Conservation (phyloP, 2,888 invertebrate genomes). For the Formica aserva region DNA sequence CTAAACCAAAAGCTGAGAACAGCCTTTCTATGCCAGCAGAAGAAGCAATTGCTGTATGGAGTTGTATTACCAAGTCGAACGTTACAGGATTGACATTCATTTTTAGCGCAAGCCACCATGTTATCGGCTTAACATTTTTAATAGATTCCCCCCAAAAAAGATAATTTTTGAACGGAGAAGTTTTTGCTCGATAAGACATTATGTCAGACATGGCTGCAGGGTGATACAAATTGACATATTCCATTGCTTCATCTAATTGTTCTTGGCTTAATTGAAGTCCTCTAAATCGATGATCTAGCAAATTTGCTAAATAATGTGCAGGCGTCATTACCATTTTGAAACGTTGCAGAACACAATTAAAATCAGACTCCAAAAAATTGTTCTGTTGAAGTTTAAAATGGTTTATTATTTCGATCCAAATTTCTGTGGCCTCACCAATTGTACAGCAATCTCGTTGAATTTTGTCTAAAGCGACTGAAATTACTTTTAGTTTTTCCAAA, state of each 20-base stretch:
- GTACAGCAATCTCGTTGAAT: constrained; percentile 31
- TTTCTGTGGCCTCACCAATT: constrained; percentile 25
- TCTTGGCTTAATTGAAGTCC: constrained; percentile 22
- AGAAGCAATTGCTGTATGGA: constrained; percentile 26
- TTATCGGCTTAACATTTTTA: constrained; percentile 29
- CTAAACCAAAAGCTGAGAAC: constrained; percentile 26
- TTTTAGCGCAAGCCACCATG: constrained; percentile 16
- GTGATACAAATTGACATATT: constrained; percentile 18
- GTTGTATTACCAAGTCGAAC: constrained; percentile 19
- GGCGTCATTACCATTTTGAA: constrained; percentile 28
- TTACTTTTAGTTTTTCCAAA: constrained; percentile 30
- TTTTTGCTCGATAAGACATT: constrained; percentile 14
- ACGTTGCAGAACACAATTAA: constrained; percentile 18
- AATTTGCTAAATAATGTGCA: constrained; percentile 39
- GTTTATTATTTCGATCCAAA: constrained; percentile 18
- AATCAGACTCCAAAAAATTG: constrained; percentile 14
- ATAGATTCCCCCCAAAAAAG: background rate
- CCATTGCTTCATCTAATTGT: constrained; percentile 39
- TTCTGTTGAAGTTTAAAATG: constrained; percentile 26
- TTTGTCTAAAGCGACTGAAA: constrained; percentile 40
- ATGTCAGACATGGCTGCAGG: constrained; percentile 11
- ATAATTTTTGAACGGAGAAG: constrained; percentile 27
- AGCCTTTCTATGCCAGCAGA: constrained; percentile 19
- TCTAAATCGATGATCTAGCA: constrained; percentile 30
- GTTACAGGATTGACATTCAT: background rate